A percentile compares a stretch with the other conserved stretches of the same genome.
Conservation (phyloP, 1,140 invertebrate genomes). For the Kradibia gibbosae region DNA sequence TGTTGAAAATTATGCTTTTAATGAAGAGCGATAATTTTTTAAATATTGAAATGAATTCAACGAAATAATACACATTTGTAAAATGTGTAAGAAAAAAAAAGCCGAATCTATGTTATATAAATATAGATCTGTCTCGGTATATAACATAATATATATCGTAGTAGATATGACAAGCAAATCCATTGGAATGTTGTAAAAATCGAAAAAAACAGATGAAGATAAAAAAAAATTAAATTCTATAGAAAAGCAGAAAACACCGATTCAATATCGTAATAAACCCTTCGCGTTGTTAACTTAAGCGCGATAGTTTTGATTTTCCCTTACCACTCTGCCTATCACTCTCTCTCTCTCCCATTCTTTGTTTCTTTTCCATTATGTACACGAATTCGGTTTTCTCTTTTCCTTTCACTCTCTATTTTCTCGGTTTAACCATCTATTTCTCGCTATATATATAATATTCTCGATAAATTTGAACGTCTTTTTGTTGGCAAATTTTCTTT, state of each 20-base stretch:
- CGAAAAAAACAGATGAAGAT: background rate
- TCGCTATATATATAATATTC: slow-evolving; percentile 16
- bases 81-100: background rate
- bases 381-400: background rate
- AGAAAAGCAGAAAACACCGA: slow-evolving; percentile 7
- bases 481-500: background rate
- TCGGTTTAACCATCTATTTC: background rate
- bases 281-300: slow-evolving; percentile 12
- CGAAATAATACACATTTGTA: background rate
- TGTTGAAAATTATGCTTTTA: background rate
- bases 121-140: too few relatives aligned
- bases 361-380: background rate
- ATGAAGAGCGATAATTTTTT: background rate
- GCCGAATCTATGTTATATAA: too few relatives aligned
- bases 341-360: background rate
- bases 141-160: background rate
- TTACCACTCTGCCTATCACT: background rate
- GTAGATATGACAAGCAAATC: slow-evolving; percentile 13
- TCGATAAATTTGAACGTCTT: slow-evolving; percentile 10
- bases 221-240: background rate
- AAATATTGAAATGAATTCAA: background rate
- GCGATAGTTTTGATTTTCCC: slow-evolving; percentile 35
- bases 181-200: background rate
- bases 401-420: background rate
- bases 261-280: slow-evolving; percentile 33